Evolutionary conservation across 2,888 invertebrate species (phyloP).

Genomic region (Stenoptilia bipunctidactyla): DNA sequence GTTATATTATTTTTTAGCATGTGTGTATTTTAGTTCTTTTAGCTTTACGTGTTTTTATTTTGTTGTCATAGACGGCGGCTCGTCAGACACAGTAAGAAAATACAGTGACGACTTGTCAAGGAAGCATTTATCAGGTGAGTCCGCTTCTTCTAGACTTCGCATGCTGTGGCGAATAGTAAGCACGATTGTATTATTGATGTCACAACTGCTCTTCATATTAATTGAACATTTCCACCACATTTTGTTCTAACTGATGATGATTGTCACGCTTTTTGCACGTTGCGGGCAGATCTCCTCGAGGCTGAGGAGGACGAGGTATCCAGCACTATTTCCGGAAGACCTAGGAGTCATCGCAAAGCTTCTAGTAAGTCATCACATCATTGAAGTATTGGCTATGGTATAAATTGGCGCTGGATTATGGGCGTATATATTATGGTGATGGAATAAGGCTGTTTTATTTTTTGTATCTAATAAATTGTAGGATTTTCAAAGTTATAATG

Average conservation of each 20-base stretch:
- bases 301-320: slow-evolving; percentile 68
- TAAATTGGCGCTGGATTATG: too few species aligned
- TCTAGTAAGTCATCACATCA: slow-evolving; percentile 61
- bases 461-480: too few species aligned
- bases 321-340: slow-evolving; percentile 56
- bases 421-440: too few species aligned
- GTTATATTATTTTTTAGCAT: slow-evolving; percentile 42
- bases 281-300: slow-evolving; percentile 68
- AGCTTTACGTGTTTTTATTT: slow-evolving; percentile 64
- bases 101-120: slow-evolving; percentile 65
- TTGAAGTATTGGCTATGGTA: too few species aligned
- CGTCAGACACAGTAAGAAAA: slow-evolving; percentile 59
- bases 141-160: slow-evolving; percentile 26
- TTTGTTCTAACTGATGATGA: slow-evolving; percentile 13
- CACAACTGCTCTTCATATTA: background rate
- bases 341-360: slow-evolving; percentile 62
- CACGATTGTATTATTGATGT: too few species aligned
- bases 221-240: too few species aligned
- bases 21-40: slow-evolving; percentile 31
- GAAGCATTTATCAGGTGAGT: slow-evolving; percentile 68
- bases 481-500: too few species aligned
- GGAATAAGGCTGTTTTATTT: too few species aligned
- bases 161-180: slow-evolving; percentile 20
- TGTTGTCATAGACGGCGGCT: slow-evolving; percentile 67
- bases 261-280: slow-evolving; percentile 31